A percentile compares a stretch with the other conserved stretches of the same genome.
Evolutionary conservation across 2,113 vertebrate genomes (phyloP).

Genomic region (Sturnira hondurensis): DNA sequence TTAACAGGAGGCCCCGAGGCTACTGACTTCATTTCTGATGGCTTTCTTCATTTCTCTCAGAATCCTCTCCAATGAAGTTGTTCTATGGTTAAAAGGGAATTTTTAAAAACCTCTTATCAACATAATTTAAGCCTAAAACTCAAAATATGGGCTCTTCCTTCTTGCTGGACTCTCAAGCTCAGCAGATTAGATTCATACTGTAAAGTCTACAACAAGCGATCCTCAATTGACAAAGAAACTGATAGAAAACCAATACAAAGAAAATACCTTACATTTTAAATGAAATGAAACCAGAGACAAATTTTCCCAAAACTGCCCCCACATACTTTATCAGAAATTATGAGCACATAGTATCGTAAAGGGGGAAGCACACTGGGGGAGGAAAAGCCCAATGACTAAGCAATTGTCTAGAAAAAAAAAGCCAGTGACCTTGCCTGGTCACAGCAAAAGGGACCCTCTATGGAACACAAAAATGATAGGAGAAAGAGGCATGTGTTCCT

Average conservation of each 20-base stretch:
- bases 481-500: background rate
- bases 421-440: background rate
- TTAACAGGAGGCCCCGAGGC: slow-evolving; percentile 53
- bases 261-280: slow-evolving; percentile 44
- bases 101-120: background rate
- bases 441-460: background rate
- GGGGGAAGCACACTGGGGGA: slow-evolving; percentile 1
- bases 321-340: background rate
- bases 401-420: background rate
- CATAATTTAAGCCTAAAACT: background rate
- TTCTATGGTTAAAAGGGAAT: slow-evolving; percentile 28
- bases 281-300: slow-evolving; percentile 77
- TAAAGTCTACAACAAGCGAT: background rate
- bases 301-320: slow-evolving; percentile 24
- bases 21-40: background rate
- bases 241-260: background rate
- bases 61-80: slow-evolving; percentile 39
- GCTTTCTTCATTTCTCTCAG: slow-evolving; percentile 52
- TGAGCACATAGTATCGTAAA: background rate
- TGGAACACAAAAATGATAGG: background rate
- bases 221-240: slow-evolving; percentile 30
- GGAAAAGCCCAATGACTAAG: slow-evolving; percentile 27
- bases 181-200: background rate
- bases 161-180: background rate
- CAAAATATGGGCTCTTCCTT: background rate